A percentile compares a stretch with the other conserved stretches of the same genome.
These are phyloP conservation scores for Drosophila teissieri DNA, from an alignment of 1,140 invertebrate genomes.

Conservation along the genomic window DNA sequence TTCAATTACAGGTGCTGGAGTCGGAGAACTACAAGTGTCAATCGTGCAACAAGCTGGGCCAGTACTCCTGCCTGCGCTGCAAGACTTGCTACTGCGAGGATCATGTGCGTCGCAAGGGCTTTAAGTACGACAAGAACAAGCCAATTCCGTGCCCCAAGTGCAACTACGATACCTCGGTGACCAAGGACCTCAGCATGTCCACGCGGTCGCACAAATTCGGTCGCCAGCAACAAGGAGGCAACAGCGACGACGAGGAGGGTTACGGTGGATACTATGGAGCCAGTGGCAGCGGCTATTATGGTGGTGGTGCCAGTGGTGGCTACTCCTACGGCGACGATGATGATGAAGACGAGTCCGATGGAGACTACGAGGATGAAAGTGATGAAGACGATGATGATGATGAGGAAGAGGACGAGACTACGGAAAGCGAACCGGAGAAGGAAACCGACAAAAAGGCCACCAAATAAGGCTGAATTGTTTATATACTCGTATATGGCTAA, in stretches of 20 bases:
- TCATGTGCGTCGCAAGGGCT: conserved; percentile 96
- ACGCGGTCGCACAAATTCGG: conserved; percentile 94
- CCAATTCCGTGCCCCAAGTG: conserved; percentile 97
- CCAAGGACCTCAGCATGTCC: conserved; percentile 97
- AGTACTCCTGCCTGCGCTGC: conserved; percentile 97
- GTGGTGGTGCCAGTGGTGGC: conserved; percentile 85
- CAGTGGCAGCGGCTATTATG: conserved; percentile 83
- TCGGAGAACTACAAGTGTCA: conserved; percentile 97
- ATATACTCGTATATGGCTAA: not conserved
- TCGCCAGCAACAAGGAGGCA: conserved; percentile 88
- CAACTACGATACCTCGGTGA: conserved; percentile 94
- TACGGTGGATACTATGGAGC: conserved; percentile 84
- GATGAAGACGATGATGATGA: conserved; percentile 83
- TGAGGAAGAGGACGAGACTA: conserved; percentile 85
- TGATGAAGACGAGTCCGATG: conserved; percentile 86
- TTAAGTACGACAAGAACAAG: conserved; percentile 96
- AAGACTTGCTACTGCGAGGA: conserved; percentile 99
- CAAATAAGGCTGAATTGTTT: conserved; percentile 23
- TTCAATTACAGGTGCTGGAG: conserved; percentile 88
- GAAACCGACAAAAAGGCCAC: conserved; percentile 40
- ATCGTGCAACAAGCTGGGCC: conserved; percentile 96
- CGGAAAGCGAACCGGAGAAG: conserved; percentile 55
- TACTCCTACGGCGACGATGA: conserved; percentile 86
- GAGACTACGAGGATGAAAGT: conserved; percentile 85
- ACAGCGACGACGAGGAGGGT: conserved; percentile 87